These are phyloP conservation scores for Ranitomeya variabilis DNA, from an alignment of 2,113 vertebrate species.

Conservation along the genomic window DNA sequence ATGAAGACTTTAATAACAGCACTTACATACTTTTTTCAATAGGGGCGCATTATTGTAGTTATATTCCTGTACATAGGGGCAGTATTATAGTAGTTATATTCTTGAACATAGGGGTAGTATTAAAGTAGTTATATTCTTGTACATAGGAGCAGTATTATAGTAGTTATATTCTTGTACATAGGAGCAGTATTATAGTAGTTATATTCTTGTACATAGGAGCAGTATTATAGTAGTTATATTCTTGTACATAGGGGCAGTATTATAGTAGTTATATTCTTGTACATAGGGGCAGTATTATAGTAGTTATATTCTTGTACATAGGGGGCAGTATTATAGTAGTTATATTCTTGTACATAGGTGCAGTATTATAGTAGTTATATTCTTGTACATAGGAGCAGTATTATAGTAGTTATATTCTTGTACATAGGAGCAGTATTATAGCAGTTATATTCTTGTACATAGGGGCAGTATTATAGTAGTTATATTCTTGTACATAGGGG, in stretches of 20 bases:
- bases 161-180: not conserved
- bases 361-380: constrained; percentile 5
- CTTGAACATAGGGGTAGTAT: not conserved
- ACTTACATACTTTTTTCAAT: not conserved
- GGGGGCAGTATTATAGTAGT: not conserved
- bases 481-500: no score
- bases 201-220: constrained; percentile 11
- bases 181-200: constrained; percentile 16
- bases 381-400: not conserved
- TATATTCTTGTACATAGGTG: not conserved
- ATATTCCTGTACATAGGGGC: not conserved
- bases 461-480: no score
- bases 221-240: not conserved
- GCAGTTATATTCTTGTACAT: not conserved
- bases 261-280: no score
- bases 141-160: not conserved
- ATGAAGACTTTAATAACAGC: no score
- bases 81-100: constrained; percentile 12
- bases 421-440: not conserved
- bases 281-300: no score
- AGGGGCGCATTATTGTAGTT: constrained; percentile 1
- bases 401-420: constrained; percentile 4
- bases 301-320: no score
- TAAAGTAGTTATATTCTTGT: constrained; percentile 1
- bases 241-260: no score